phyloP scores from a whole-genome alignment of 2,113 vertebrate genomes.

The Prietella phreatophila region DNA sequence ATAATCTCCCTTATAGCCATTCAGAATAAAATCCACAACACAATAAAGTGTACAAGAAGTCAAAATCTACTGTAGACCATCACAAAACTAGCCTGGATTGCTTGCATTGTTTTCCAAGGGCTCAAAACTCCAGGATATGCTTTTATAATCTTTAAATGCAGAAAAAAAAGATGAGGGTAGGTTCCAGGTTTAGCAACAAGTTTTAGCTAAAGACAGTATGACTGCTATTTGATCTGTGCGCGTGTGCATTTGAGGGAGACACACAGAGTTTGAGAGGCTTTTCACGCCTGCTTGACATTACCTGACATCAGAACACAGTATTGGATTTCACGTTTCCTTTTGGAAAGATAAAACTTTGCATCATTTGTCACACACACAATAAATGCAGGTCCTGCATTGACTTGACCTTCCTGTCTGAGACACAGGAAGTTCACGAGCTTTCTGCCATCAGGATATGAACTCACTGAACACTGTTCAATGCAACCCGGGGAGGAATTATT shows the following conservation, averaged over 20 bases:
- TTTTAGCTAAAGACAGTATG: background rate
- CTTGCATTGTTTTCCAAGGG: background rate
- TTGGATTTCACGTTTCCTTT: background rate
- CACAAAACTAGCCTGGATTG: background rate
- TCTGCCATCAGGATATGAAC: background rate
- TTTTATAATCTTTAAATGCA: background rate
- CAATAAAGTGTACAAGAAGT: too few relatives aligned
- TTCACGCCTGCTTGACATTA: background rate
- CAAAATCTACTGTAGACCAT: background rate
- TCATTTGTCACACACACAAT: background rate
- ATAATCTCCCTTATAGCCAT: too few relatives aligned
- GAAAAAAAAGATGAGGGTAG: background rate
- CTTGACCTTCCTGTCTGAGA: background rate
- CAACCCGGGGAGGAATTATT: background rate
- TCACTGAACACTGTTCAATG: background rate
- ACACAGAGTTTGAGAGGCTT: background rate
- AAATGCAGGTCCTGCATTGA: background rate
- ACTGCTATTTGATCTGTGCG: background rate
- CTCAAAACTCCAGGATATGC: background rate
- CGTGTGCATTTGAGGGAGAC: too few relatives aligned
- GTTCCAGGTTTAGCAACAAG: background rate
- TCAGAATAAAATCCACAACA: too few relatives aligned
- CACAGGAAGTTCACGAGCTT: background rate
- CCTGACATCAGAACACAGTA: background rate
- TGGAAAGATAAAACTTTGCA: background rate